Conservation (phyloP, 2,888 invertebrate species). For the Xestia xanthographa region DNA sequence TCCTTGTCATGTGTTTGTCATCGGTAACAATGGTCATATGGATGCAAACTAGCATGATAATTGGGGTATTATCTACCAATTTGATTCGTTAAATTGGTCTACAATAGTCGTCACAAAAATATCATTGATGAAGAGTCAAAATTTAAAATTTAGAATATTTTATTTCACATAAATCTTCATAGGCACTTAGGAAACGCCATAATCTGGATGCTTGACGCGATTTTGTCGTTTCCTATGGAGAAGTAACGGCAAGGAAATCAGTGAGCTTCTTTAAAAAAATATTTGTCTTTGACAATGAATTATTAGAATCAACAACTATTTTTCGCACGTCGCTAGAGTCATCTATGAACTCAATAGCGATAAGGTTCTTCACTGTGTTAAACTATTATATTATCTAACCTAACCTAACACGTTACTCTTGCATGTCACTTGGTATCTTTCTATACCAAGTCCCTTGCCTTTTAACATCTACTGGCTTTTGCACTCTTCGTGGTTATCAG, state of each 20-base stretch:
- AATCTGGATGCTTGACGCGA: neutral
- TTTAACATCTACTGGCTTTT: slow-evolving; percentile 8
- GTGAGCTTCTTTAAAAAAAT: neutral
- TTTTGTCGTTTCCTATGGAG: neutral
- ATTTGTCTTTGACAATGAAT: neutral
- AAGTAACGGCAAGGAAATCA: neutral
- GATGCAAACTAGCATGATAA: neutral
- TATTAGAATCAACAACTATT: neutral
- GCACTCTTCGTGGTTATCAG: slow-evolving; percentile 1
- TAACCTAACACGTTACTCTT: slow-evolving; percentile 21
- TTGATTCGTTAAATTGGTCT: slow-evolving; percentile 4
- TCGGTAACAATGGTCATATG: neutral
- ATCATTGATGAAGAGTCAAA: neutral
- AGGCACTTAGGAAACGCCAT: neutral
- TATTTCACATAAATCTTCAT: neutral
- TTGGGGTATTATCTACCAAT: slow-evolving; percentile 24
- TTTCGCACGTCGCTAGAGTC: slow-evolving; percentile 4
- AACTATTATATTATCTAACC: slow-evolving; percentile 15
- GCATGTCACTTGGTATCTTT: slow-evolving; percentile 17
- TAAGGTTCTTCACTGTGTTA: slow-evolving; percentile 11
- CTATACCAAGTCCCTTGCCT: neutral
- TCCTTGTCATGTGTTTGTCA: neutral
- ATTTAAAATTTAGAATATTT: neutral
- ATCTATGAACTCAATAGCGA: slow-evolving; percentile 30
- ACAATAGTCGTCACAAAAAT: neutral